Conservation (phyloP, 2,888 invertebrate species). For the Eilema depressum region DNA sequence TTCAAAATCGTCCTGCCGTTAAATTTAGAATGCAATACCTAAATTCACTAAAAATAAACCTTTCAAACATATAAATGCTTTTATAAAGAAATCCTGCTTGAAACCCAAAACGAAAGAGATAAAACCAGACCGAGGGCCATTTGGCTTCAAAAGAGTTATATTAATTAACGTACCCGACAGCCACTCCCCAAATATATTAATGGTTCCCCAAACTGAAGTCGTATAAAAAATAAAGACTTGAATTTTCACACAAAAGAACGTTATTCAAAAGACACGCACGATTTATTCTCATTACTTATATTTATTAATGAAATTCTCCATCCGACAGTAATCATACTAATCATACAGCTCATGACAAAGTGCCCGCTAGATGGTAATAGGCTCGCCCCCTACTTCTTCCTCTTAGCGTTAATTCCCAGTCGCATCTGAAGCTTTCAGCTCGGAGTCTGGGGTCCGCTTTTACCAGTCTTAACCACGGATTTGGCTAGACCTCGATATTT, state of each 20-base stretch:
- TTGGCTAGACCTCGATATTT: too few relatives aligned
- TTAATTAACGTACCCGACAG: slow-evolving; percentile 40
- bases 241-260: slow-evolving; percentile 42
- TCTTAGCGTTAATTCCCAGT: too few relatives aligned
- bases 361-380: too few relatives aligned
- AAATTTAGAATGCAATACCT: neutral
- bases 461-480: too few relatives aligned
- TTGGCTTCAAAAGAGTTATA: slow-evolving; percentile 26
- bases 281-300: neutral
- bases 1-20: neutral
- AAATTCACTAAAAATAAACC: neutral
- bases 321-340: too few relatives aligned
- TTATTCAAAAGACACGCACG: slow-evolving; percentile 39
- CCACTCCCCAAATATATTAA: slow-evolving; percentile 38
- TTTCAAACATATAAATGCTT: neutral
- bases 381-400: too few relatives aligned
- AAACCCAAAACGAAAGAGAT: slow-evolving; percentile 22
- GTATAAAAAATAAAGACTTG: slow-evolving; percentile 39
- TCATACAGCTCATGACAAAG: too few relatives aligned
- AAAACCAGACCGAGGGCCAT: slow-evolving; percentile 18
- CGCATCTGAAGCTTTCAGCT: too few relatives aligned
- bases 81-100: slow-evolving; percentile 15
- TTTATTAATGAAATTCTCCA: neutral
- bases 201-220: slow-evolving; percentile 31
- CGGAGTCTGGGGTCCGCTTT: too few relatives aligned